Evolutionary conservation across 2,797 vertebrate species (phyloP).

Genomic region (Micromesistius poutassou): DNA sequence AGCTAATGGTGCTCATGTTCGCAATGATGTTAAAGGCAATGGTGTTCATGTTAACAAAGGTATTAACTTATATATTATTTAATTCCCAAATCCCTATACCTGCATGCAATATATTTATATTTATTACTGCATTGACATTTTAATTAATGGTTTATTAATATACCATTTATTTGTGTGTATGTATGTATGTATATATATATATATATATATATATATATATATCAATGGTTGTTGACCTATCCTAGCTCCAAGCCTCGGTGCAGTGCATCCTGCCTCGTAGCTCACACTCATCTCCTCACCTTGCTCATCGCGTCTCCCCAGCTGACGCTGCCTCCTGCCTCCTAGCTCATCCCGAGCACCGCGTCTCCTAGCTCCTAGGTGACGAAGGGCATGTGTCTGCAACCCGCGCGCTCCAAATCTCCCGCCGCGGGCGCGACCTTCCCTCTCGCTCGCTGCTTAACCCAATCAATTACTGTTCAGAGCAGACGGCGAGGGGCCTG

Average conservation of each 20-base stretch:
- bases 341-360: slow-evolving; percentile 30
- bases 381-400: slow-evolving; percentile 65
- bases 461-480: slow-evolving; percentile 79
- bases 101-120: too few relatives aligned
- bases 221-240: too few relatives aligned
- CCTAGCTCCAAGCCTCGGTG: neutral
- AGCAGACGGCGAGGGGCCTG: slow-evolving; percentile 69
- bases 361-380: slow-evolving; percentile 45
- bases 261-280: neutral
- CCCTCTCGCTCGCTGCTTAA: slow-evolving; percentile 73
- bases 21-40: too few relatives aligned
- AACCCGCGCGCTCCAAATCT: slow-evolving; percentile 55
- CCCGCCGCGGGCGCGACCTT: slow-evolving; percentile 67
- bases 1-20: too few relatives aligned
- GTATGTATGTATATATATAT: too few relatives aligned
- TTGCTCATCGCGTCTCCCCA: neutral
- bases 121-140: too few relatives aligned
- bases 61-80: too few relatives aligned
- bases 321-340: slow-evolving; percentile 15
- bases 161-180: too few relatives aligned
- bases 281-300: neutral
- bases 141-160: too few relatives aligned
- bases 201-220: too few relatives aligned
- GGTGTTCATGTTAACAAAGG: too few relatives aligned
- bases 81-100: too few relatives aligned